Base-by-base conservation (phyloP, 2,888 invertebrate species). In the Drosophila setosimentum region DNA sequence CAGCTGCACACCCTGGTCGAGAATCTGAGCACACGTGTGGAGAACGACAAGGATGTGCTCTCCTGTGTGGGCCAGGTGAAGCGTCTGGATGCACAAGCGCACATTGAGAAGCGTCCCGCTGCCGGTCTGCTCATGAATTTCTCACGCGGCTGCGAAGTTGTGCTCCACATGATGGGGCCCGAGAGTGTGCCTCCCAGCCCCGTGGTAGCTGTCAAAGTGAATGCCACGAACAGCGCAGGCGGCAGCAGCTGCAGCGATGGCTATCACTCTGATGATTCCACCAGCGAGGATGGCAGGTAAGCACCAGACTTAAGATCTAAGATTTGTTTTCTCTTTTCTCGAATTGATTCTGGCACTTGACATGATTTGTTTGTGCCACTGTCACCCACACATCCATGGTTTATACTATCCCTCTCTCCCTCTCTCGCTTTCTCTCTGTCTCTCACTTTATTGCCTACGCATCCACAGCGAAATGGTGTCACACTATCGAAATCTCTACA, bases 11-110 rank as follows among this genome's bases (percentile, higher is more conserved):
- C 95, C 2, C 94, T 98, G 71, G 94, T 95, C 48, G 94, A 95
- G 49, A 94, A 95, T 78, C 94, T 98, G 48, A 95, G 96, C 54
- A 95, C 96, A 30, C 94, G 98, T 75, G 97, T 98, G 53, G 97
- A 98, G 92, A 96, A 96, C 91, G 98, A 98, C 94, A 98, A 98
- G 93, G 97, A 98, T 67, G 97, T 97, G 61, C 93, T 98, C 72
- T 95, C 95, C 42, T 95, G 95, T 80, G 95, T 96, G 45, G 95
- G 96, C 0, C 96, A 96, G 90, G 94, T 96, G 59, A 96, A 95
- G 91, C 94, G 94, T 71, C 94, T 95, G 59, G 95, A 96, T 66
- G 94, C 95, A 0, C 93, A 95, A 86, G 95, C 95, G 6, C 94
- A 95, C 65, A 94, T 95, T 60, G 96, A 95, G 80, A 94, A 83